A percentile compares a stretch with the other conserved stretches of the same genome.
These are phyloP conservation scores for Sebastes fasciatus DNA, from an alignment of 2,113 vertebrate species.

Conservation along the genomic window DNA sequence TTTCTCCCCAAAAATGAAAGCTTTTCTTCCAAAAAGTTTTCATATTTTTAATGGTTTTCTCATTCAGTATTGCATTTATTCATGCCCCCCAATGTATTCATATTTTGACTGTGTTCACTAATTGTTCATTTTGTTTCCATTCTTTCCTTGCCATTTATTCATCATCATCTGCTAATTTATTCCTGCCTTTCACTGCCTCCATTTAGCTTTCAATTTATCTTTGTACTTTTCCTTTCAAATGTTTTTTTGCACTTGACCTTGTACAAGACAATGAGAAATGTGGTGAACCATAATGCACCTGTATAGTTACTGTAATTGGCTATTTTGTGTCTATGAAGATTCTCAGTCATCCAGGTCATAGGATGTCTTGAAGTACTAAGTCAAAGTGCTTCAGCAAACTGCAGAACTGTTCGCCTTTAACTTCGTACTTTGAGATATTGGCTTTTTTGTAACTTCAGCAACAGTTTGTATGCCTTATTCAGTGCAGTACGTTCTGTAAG, in stretches of 20 bases:
- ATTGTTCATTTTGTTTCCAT: constrained; percentile 63
- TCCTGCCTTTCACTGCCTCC: constrained; percentile 50
- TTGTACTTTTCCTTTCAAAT: constrained; percentile 47
- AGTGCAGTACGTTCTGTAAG: constrained; percentile 63
- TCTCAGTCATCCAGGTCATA: constrained; percentile 47
- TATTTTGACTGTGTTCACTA: constrained; percentile 53
- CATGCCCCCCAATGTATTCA: constrained; percentile 56
- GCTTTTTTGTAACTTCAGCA: constrained; percentile 68
- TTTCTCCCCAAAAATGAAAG: constrained; percentile 38
- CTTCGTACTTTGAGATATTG: constrained; percentile 44
- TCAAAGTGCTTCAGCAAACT: constrained; percentile 43
- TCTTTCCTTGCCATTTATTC: constrained; percentile 59
- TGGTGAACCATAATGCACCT: constrained; percentile 59
- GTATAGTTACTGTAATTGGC: constrained; percentile 59
- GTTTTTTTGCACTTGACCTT: constrained; percentile 63
- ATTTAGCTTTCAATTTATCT: constrained; percentile 52
- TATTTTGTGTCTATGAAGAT: constrained; percentile 50
- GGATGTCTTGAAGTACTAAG: constrained; percentile 41
- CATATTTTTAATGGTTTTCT: constrained; percentile 45
- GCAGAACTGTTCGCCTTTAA: constrained; percentile 44
- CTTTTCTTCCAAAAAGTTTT: constrained; percentile 36
- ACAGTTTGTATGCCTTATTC: constrained; percentile 75
- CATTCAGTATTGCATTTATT: constrained; percentile 38
- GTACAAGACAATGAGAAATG: constrained; percentile 52
- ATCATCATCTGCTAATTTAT: constrained; percentile 53